phyloP scores from a whole-genome alignment of 2,888 invertebrate species.

The Trichogramma evanescens region DNA sequence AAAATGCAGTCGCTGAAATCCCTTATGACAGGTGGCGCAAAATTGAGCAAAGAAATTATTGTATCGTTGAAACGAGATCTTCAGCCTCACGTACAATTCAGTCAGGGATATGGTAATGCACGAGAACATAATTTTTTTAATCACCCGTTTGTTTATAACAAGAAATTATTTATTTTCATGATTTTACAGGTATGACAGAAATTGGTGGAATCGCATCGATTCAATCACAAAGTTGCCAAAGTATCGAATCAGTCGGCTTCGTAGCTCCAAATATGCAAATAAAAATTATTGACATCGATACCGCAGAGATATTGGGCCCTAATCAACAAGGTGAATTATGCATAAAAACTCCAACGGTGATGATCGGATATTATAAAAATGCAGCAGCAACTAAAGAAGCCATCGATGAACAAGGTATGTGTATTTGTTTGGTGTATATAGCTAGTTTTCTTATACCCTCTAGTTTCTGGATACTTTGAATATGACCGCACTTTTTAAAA shows the following conservation, averaged over 20 bases:
- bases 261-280: slow-evolving; percentile 22
- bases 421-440: background rate
- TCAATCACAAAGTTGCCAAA: slow-evolving; percentile 20
- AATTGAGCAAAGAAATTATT: slow-evolving; percentile 25
- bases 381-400: slow-evolving; percentile 50
- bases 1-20: slow-evolving; percentile 27
- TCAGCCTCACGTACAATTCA: slow-evolving; percentile 6
- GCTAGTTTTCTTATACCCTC: background rate
- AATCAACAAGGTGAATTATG: slow-evolving; percentile 31
- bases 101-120: slow-evolving; percentile 28
- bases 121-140: background rate
- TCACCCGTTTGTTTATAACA: background rate
- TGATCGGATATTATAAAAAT: slow-evolving; percentile 53
- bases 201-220: slow-evolving; percentile 18
- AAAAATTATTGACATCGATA: slow-evolving; percentile 30
- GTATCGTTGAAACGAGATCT: slow-evolving; percentile 1
- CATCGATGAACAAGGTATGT: slow-evolving; percentile 49
- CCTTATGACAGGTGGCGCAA: slow-evolving; percentile 28
- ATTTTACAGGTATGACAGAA: slow-evolving; percentile 34
- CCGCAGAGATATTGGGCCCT: slow-evolving; percentile 25
- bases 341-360: slow-evolving; percentile 32
- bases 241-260: slow-evolving; percentile 31
- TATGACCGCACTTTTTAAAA: background rate
- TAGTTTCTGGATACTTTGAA: background rate
- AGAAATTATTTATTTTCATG: background rate